Evolutionary conservation across 2,797 vertebrate genomes (phyloP), one percentile per base, ranked within the genome.

Genomic region (Nothura maculosa): DNA sequence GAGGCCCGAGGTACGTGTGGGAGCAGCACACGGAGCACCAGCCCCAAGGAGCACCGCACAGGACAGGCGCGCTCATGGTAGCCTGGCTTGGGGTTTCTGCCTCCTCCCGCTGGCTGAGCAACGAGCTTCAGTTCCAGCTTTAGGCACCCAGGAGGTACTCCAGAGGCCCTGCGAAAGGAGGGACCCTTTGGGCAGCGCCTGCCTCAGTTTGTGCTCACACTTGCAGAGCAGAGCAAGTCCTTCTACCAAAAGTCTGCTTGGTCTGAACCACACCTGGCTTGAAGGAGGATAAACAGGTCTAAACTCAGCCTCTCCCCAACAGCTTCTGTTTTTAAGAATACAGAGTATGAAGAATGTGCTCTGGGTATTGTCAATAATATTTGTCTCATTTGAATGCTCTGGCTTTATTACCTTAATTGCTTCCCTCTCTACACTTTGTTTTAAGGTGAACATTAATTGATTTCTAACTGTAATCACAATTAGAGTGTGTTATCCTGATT

Each of bases 371-470:
- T 91, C 93, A 96, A 91, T 92, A 96, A 86, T 78, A 85, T 88
- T 86, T 85, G 55, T 86, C 91, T 95, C 93, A 80, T 96, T 79
- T 27, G 27, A 94, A 72, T 68, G 61, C 76, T 89, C 88, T 88
- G 64, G 76, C 92, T 97, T 94, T 94, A 91, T 97, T 97, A 92
- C 28, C 3, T 92, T 97, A 97, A 97, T 97, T 96, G 92, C 94
- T 96, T 96, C 93, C 90, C 92, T 93, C 92, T 94, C 86, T 92
- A 87, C 34, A 38, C 30, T 97, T 96, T 95, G 95, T 96, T 97
- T 96, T 96, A 97, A 97, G 96, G 94, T 93, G 85, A 96, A 60
- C 91, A 96, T 97, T 97, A 98, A 98, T 97, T 98, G 97, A 98
- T 98, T 98, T 91, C 93, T 93, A 95, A 96, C 92, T 96, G 95